Conservation (phyloP, 2,113 vertebrate genomes). For the Lepus timidus region DNA sequence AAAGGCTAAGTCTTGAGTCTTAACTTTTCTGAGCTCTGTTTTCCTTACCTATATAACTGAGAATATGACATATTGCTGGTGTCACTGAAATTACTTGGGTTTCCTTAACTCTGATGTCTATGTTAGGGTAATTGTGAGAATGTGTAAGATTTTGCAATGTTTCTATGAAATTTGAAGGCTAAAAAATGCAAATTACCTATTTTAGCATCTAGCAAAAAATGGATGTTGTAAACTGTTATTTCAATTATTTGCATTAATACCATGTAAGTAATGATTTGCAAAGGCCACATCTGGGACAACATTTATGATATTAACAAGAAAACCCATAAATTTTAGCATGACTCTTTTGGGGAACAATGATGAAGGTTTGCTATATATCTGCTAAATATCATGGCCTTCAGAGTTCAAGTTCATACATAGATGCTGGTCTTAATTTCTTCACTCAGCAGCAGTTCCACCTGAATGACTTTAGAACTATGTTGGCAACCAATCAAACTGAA, state of each 20-base stretch:
- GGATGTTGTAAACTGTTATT: not conserved
- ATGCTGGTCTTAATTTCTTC: not conserved
- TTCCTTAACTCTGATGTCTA: not conserved
- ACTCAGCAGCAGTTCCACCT: not conserved
- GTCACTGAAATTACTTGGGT: not conserved
- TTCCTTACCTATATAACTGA: not conserved
- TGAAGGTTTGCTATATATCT: not conserved
- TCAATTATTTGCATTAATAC: not conserved
- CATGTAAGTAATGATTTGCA: constrained; percentile 36
- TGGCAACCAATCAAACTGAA: not conserved
- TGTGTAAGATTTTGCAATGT: not conserved
- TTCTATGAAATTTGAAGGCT: not conserved
- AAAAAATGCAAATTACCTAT: not conserved
- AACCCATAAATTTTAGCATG: not conserved
- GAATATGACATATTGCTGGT: not conserved
- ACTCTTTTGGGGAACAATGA: not conserved
- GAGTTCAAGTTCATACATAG: not conserved
- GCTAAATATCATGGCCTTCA: not conserved
- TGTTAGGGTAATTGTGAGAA: not conserved
- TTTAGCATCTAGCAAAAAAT: not conserved
- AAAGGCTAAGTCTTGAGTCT: not conserved
- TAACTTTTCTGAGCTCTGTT: not conserved
- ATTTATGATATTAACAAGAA: not conserved
- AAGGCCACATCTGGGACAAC: not conserved
- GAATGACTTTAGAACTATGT: not conserved